Evolutionary conservation across 2,797 vertebrate genomes (phyloP).

Genomic region (Uromys caudimaculatus): DNA sequence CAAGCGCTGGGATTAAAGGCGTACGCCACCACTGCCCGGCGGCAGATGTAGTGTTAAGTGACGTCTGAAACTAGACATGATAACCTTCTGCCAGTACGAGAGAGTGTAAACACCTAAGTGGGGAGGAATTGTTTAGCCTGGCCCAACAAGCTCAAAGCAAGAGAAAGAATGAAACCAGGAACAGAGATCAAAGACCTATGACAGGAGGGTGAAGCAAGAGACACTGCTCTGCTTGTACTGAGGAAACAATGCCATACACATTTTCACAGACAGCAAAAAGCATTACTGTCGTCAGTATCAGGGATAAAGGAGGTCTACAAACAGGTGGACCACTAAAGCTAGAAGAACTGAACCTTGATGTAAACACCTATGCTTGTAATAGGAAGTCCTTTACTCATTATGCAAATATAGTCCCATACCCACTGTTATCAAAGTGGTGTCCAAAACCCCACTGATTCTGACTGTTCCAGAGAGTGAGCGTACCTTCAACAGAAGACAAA

Average conservation of each 20-base stretch:
- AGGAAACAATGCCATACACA: conserved; percentile 45
- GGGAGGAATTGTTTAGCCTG: conserved; percentile 84
- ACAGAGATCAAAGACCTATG: conserved; percentile 66
- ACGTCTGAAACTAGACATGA: conserved; percentile 60
- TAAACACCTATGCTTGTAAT: conserved; percentile 31
- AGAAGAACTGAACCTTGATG: conserved; percentile 1
- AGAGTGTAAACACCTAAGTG: conserved; percentile 74
- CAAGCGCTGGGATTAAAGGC: too few species aligned
- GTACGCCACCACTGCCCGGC: too few species aligned
- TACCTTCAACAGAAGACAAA: conserved; percentile 14
- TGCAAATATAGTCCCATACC: background rate
- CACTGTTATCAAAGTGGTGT: background rate
- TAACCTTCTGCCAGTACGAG: conserved; percentile 64
- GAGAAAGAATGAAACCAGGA: conserved; percentile 59
- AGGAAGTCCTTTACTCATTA: conserved; percentile 32
- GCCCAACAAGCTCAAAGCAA: conserved; percentile 62
- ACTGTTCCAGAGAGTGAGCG: background rate
- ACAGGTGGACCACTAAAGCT: conserved; percentile 32
- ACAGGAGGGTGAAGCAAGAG: conserved; percentile 45
- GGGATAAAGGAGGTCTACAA: conserved; percentile 36
- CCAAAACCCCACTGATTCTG: background rate
- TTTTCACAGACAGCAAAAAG: conserved; percentile 54
- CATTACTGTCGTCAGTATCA: background rate
- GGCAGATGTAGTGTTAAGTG: conserved; percentile 69
- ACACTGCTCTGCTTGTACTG: conserved; percentile 49